A percentile compares a stretch with the other conserved stretches of the same genome.
phyloP scores from a whole-genome alignment of 2,113 vertebrate species.

The Mellivora capensis region DNA sequence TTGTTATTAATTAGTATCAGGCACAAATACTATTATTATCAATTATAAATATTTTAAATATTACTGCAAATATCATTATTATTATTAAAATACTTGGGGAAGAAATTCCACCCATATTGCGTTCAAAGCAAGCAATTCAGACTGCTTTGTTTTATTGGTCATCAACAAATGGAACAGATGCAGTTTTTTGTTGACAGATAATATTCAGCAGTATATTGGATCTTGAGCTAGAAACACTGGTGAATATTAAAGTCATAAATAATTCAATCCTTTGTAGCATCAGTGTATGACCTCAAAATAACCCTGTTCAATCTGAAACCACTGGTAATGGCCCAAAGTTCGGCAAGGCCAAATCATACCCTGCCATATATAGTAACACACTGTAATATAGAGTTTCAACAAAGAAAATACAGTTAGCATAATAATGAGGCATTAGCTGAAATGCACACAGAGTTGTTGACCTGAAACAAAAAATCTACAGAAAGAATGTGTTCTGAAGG shows the following conservation, averaged over 20 bases:
- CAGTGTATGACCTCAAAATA: conserved; percentile 70
- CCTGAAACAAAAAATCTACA: conserved; percentile 72
- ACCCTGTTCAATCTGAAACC: conserved; percentile 70
- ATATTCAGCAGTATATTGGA: conserved; percentile 69
- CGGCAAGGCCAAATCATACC: conserved; percentile 66
- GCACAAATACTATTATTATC: not conserved
- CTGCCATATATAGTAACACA: conserved; percentile 70
- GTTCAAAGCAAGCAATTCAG: conserved; percentile 61
- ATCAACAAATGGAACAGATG: conserved; percentile 70
- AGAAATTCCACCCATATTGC: conserved; percentile 26
- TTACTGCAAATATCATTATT: not conserved
- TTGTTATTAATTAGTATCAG: not conserved
- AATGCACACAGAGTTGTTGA: conserved; percentile 72
- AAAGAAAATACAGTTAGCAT: conserved; percentile 76
- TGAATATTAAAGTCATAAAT: conserved; percentile 79
- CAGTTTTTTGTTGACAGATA: conserved; percentile 75
- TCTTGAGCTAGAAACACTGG: conserved; percentile 67
- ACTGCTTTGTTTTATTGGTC: conserved; percentile 60
- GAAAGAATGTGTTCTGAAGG: conserved; percentile 60
- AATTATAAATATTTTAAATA: not conserved
- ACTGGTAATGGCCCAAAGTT: conserved; percentile 70
- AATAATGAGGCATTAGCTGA: conserved; percentile 73
- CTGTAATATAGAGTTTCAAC: conserved; percentile 66
- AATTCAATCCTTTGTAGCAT: conserved; percentile 73
- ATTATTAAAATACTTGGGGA: not conserved